Base-by-base conservation (phyloP, 1,140 invertebrate genomes). In the Scylla paramamosain region DNA sequence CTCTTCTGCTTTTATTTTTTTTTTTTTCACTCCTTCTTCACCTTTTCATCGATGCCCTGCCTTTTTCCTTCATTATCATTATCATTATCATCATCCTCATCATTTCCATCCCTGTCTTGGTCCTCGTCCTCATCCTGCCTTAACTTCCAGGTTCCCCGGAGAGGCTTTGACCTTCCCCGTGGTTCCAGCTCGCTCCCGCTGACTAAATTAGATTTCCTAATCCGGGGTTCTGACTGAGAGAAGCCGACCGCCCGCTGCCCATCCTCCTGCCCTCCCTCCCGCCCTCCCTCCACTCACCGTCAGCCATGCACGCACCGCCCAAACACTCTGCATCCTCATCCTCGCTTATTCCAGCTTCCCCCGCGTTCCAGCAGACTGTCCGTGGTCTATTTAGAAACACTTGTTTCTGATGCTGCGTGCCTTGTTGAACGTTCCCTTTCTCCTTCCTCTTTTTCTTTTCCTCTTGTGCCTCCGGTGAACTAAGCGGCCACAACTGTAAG, bases 151-250 rank as follows among this genome's bases (percentile, higher is more conserved):
- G 0, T 20, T n/a, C 67, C 67, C 67, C 67, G 67, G 20, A 20
- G 52, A n/a, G 67, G 20, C 67, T 77, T 77, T 20, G 67, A 77
- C 67, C 67, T 77, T 77, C 25, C 67, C 67, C 25, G 25, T 77
- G 67, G 8, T 20, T 77, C 67, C 67, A 77, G 67, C 25, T 77
- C 67, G 20, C 67, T 77, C 67, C 25, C 20, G 67, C 67, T 7
- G 67, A 77, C 67, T 77, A 77, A n/a, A 77, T 77, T 77, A 77
- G 67, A 77, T 77, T 77, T n/a, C 67, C 12, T 77, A 77, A 77
- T 25, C 67, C 67, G 20, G n/a, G 67, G 67, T 7, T 77, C 67
- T 77, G 67, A 77, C 67, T 77, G 20, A 20, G 12, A 77, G 67
- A 77, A 77, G 25, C 67, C 1, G 20, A 20, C 67, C n/a, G 67